Conservation (phyloP, 2,888 invertebrate species). For the Chesias legatella region DNA sequence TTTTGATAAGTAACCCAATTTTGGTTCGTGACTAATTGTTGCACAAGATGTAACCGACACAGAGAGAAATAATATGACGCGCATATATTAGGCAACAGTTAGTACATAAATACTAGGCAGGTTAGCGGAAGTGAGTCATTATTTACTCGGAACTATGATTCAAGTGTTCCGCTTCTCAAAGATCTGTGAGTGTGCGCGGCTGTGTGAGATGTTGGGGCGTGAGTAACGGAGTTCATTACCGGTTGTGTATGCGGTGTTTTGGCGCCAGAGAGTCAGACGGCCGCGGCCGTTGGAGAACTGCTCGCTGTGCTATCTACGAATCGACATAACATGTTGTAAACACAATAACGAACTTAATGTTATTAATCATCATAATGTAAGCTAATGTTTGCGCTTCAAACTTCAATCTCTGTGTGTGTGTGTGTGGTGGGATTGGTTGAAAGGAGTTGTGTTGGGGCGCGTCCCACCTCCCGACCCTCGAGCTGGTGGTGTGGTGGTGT, state of each 20-base stretch:
- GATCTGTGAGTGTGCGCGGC: constrained; percentile 29
- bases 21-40: constrained; percentile 27
- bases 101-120: constrained; percentile 11
- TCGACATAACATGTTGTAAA: too few relatives aligned
- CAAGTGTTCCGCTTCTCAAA: constrained; percentile 56
- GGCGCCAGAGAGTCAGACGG: constrained; percentile 19
- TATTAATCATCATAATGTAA: too few relatives aligned
- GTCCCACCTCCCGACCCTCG: too few relatives aligned
- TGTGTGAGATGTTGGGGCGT: constrained; percentile 27
- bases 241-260: constrained; percentile 15
- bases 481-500: too few relatives aligned
- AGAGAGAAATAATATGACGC: constrained; percentile 14
- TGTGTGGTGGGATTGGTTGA: too few relatives aligned
- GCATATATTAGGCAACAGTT: constrained; percentile 21
- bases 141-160: constrained; percentile 67
- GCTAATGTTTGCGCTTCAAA: too few relatives aligned
- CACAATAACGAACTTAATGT: too few relatives aligned
- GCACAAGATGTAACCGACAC: constrained; percentile 33
- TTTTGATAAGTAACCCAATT: constrained; percentile 12
- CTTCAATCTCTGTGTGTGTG: too few relatives aligned
- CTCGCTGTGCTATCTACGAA: too few relatives aligned
- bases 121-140: constrained; percentile 71
- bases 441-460: too few relatives aligned
- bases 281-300: too few relatives aligned
- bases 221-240: constrained; percentile 36